Percentiles rank a stretch among this genome's conserved stretches.
Conservation (phyloP, 2,797 vertebrate genomes). For the Chiloscyllium punctatum region DNA sequence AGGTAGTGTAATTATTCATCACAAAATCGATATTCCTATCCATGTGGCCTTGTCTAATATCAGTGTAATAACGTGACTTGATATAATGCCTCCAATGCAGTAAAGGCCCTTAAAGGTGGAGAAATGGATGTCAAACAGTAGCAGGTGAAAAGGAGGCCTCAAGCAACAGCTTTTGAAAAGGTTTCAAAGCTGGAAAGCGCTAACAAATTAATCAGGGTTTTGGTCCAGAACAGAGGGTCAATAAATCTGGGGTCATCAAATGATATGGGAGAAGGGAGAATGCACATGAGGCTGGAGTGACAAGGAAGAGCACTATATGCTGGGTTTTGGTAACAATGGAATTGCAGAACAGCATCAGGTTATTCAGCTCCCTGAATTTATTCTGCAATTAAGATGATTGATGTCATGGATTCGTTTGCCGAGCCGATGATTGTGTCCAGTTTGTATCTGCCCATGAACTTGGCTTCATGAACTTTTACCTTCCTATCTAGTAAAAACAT, state of each 20-base stretch:
- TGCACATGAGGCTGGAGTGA: background rate
- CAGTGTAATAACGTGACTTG: background rate
- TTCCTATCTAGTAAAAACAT: background rate
- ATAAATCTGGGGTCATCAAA: background rate
- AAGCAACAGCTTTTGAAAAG: background rate
- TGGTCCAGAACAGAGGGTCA: background rate
- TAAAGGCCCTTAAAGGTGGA: background rate
- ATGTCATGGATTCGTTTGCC: too few relatives aligned
- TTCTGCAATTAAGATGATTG: background rate
- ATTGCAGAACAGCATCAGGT: background rate
- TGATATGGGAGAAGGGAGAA: background rate
- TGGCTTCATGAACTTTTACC: background rate
- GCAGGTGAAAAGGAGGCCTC: background rate
- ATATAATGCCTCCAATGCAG: background rate
- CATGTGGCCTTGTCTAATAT: background rate
- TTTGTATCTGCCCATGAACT: background rate
- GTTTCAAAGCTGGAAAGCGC: background rate
- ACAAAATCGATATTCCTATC: background rate
- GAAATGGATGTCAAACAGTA: background rate
- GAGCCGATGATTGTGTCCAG: background rate
- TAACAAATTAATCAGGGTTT: background rate
- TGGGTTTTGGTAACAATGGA: background rate
- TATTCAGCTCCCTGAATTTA: background rate
- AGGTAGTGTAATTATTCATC: background rate
- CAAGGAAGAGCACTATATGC: background rate